Evolutionary conservation across 2,113 vertebrate genomes (phyloP).

Genomic region (Sander lucioperca): DNA sequence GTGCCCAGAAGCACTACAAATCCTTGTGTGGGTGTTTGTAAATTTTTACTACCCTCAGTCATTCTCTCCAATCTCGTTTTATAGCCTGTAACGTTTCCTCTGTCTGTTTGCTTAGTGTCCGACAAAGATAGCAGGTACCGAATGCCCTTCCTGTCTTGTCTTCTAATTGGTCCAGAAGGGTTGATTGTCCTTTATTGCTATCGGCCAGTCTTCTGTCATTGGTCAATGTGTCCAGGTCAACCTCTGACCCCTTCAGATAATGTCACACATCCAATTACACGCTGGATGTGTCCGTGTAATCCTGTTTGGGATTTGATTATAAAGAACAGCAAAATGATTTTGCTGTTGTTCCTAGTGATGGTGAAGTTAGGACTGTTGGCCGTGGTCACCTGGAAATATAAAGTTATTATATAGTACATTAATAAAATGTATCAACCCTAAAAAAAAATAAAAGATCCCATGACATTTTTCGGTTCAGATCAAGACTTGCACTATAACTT

Average conservation of each 20-base stretch:
- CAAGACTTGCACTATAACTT: not conserved
- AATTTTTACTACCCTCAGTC: conserved; percentile 17
- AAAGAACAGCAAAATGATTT: conserved; percentile 38
- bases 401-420: no score
- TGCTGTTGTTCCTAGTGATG: not conserved
- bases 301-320: conserved; percentile 52
- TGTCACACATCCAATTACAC: conserved; percentile 59
- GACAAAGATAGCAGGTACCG: conserved; percentile 28
- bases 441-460: not conserved
- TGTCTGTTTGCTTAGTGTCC: conserved; percentile 42
- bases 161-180: conserved; percentile 39
- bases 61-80: conserved; percentile 37
- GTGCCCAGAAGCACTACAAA: not conserved
- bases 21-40: conserved; percentile 18
- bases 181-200: conserved; percentile 53
- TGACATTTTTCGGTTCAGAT: not conserved
- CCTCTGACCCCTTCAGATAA: conserved; percentile 61
- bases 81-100: conserved; percentile 47
- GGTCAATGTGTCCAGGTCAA: conserved; percentile 36
- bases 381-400: not conserved
- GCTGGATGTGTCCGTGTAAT: conserved; percentile 53
- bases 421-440: not conserved
- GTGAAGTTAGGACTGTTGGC: conserved; percentile 18
- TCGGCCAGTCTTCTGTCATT: conserved; percentile 43
- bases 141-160: conserved; percentile 25